A percentile compares a stretch with the other conserved stretches of the same genome.
Evolutionary conservation across 2,113 vertebrate genomes (phyloP).

Genomic region (Petrocephalus microphthalmus): DNA sequence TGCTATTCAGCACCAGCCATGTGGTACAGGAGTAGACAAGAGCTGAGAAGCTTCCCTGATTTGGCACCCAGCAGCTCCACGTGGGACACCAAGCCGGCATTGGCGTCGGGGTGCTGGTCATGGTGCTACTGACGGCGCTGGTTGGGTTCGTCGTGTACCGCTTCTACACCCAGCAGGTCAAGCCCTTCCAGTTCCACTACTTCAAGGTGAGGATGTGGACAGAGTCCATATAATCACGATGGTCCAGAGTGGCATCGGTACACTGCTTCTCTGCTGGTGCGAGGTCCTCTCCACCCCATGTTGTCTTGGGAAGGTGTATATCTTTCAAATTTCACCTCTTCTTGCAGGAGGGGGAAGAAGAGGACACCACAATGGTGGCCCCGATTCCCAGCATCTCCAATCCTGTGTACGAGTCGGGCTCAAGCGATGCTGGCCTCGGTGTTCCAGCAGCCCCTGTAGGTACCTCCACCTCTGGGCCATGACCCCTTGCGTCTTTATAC

Average conservation of each 20-base stretch:
- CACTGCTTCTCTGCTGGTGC: background rate
- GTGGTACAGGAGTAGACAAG: background rate
- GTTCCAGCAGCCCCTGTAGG: background rate
- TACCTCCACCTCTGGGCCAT: background rate
- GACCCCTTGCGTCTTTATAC: background rate
- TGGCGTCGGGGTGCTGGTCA: slow-evolving; percentile 65
- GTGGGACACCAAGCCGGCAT: slow-evolving; percentile 51
- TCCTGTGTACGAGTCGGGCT: slow-evolving; percentile 51
- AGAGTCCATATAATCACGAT: background rate
- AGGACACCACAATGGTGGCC: slow-evolving; percentile 29
- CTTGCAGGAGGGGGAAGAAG: slow-evolving; percentile 42
- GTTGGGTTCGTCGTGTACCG: slow-evolving; percentile 61
- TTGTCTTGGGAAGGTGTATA: background rate
- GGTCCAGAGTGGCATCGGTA: background rate
- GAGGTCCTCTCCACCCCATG: background rate
- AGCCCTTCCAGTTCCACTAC: slow-evolving; percentile 70
- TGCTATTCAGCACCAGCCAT: background rate
- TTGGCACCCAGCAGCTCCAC: slow-evolving; percentile 41
- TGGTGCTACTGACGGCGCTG: slow-evolving; percentile 53
- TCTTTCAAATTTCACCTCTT: background rate
- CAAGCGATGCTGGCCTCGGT: slow-evolving; percentile 12
- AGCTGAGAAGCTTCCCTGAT: background rate
- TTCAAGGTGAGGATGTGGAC: slow-evolving; percentile 68
- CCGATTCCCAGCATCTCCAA: slow-evolving; percentile 49
- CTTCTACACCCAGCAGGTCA: slow-evolving; percentile 70